Conservation (phyloP, 1,140 invertebrate genomes). For the Zaprionus inermis region DNA sequence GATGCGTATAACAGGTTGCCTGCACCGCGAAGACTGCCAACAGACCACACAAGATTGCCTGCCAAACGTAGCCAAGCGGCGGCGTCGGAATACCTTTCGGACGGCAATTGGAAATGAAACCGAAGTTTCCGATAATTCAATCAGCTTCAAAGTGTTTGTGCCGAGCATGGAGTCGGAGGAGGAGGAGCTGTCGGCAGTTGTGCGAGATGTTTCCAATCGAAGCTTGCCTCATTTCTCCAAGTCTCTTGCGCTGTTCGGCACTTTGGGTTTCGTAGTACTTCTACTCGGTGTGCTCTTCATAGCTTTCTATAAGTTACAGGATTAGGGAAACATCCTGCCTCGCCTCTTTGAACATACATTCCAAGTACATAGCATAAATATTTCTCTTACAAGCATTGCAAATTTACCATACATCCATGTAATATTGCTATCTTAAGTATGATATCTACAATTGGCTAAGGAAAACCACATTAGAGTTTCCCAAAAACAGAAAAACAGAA, state of each 20-base stretch:
- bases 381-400: background rate
- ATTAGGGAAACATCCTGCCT: background rate
- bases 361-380: background rate
- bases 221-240: conserved; percentile 25
- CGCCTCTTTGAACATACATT: no score
- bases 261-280: conserved; percentile 65
- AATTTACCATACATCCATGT: no score
- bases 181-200: background rate
- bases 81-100: conserved; percentile 48
- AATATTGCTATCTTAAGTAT: background rate
- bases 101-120: conserved; percentile 32
- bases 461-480: conserved; percentile 52
- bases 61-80: conserved; percentile 41
- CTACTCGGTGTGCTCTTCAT: conserved; percentile 57
- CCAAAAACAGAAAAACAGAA: conserved; percentile 70
- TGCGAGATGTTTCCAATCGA: background rate
- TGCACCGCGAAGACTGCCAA: conserved; percentile 86
- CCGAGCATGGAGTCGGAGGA: conserved; percentile 19
- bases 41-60: conserved; percentile 62
- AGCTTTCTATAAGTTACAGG: conserved; percentile 58
- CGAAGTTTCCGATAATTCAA: conserved; percentile 70
- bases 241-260: conserved; percentile 55
- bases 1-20: conserved; percentile 87
- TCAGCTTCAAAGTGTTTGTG: conserved; percentile 72
- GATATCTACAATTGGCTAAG: conserved; percentile 42